These are phyloP conservation scores for Alcis repandata DNA, from an alignment of 2,888 invertebrate genomes.

Conservation along the genomic window DNA sequence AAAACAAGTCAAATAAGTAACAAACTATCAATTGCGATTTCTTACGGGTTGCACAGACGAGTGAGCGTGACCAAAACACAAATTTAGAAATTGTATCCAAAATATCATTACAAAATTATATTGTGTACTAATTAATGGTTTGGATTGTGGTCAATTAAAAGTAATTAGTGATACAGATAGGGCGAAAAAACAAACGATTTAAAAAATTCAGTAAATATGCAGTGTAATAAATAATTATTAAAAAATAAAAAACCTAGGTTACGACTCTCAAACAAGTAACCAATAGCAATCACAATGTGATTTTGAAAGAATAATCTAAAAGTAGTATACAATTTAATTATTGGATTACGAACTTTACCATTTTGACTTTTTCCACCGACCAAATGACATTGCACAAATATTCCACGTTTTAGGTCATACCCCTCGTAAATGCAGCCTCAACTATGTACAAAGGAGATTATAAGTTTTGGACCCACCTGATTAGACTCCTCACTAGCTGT, in stretches of 20 bases:
- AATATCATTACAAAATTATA: background rate
- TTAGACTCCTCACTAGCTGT: slow-evolving; percentile 60
- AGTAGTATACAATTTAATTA: too few relatives aligned
- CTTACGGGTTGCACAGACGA: slow-evolving; percentile 52
- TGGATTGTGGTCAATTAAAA: too few relatives aligned
- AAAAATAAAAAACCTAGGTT: too few relatives aligned
- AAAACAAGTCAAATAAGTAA: slow-evolving; percentile 51
- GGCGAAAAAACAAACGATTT: too few relatives aligned
- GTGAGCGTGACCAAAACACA: slow-evolving; percentile 27
- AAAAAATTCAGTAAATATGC: too few relatives aligned
- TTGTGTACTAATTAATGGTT: too few relatives aligned
- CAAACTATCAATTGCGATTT: slow-evolving; percentile 49
- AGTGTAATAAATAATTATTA: too few relatives aligned
- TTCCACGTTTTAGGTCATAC: slow-evolving; percentile 23
- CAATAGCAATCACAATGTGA: too few relatives aligned
- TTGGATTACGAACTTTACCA: background rate
- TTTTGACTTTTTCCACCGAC: background rate
- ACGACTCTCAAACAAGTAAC: too few relatives aligned
- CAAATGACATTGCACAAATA: background rate
- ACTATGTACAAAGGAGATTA: slow-evolving; percentile 54
- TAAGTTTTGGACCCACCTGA: slow-evolving; percentile 73
- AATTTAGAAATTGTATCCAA: background rate
- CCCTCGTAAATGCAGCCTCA: slow-evolving; percentile 41
- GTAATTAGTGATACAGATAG: too few relatives aligned
- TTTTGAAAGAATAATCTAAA: too few relatives aligned